Percentiles rank a stretch among this genome's conserved stretches.
Evolutionary conservation across 2,113 vertebrate genomes (phyloP).

Genomic region (Sterrhoptilus dennistouni): DNA sequence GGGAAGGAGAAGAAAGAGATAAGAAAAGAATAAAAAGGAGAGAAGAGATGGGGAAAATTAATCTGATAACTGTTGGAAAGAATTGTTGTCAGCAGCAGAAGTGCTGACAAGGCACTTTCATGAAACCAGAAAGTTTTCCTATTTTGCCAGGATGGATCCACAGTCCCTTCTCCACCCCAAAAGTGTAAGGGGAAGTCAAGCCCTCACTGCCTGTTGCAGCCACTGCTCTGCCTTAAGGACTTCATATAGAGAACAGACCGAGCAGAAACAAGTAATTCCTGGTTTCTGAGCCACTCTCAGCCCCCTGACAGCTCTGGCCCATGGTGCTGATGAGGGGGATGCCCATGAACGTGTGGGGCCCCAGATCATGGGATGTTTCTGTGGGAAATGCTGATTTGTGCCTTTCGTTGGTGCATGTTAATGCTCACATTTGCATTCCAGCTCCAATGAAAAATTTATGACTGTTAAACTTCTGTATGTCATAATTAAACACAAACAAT

Average conservation of each 20-base stretch:
- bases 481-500: conserved; percentile 67
- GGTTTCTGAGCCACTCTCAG: neutral
- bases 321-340: neutral
- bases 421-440: neutral
- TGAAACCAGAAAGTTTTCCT: neutral
- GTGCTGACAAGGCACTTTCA: neutral
- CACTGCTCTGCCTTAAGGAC: neutral
- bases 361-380: fast-evolving
- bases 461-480: conserved; percentile 17
- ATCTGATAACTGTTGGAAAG: neutral
- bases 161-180: neutral
- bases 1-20: neutral
- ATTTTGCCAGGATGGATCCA: fast-evolving
- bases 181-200: neutral
- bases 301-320: neutral
- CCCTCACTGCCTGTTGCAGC: neutral
- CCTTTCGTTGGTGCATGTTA: fast-evolving
- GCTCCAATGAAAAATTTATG: conserved; percentile 40
- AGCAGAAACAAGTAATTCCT: neutral
- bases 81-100: neutral
- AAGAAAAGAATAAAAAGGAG: neutral
- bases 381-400: neutral
- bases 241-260: neutral
- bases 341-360: fast-evolving
- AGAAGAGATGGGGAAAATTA: neutral